Evolutionary conservation across 2,113 vertebrate genomes (phyloP), one percentile per base, ranked within the genome.

Genomic region (Myiagra hebetior): DNA sequence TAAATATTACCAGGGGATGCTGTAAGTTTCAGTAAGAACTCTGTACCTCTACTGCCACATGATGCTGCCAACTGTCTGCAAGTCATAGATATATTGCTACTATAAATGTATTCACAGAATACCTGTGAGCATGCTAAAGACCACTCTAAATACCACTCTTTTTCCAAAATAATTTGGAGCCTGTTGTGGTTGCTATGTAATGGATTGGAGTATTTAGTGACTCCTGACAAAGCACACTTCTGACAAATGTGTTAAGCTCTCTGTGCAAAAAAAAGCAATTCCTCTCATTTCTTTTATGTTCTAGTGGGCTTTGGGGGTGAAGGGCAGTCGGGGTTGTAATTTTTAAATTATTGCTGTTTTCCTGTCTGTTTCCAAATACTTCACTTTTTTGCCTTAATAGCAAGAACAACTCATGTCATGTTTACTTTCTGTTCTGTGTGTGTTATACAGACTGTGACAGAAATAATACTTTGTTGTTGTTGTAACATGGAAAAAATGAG

Each of bases 261-360:
- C 49, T 57, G 15, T 60, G 7, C 9, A 47, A 86, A 19, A 14
- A 73, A 35, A 73, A 62, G 12, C 41, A 83, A 73, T 76, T 81
- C 6, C 7, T 44, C 18, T 75, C 2, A 24, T 91, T 92, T 85
- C 30, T 85, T 18, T 42, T 42, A 24, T 2, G 24, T 63, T 83
- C 22, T 72, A 31, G 9, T 88, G 22, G 10, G 4, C 28, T 84
- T 79, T 11, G 6, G 20, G 13, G 9, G 3, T 70, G 16, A 60
- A 30, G 46, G 7, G 22, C 64, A 10, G 7, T 30, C 6, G 15
- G 5, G 0, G 6, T 27, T 37, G 10, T 52, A 33, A 8, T 1
- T 7, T 27, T 85, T 57, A 22, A 62, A 37, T 69, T 59, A 27
- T 30, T 74, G 6, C 52, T 65, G 2, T 93, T 86, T 79, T 88